Conservation (phyloP, 2,797 vertebrate genomes). For the Picus viridis region DNA sequence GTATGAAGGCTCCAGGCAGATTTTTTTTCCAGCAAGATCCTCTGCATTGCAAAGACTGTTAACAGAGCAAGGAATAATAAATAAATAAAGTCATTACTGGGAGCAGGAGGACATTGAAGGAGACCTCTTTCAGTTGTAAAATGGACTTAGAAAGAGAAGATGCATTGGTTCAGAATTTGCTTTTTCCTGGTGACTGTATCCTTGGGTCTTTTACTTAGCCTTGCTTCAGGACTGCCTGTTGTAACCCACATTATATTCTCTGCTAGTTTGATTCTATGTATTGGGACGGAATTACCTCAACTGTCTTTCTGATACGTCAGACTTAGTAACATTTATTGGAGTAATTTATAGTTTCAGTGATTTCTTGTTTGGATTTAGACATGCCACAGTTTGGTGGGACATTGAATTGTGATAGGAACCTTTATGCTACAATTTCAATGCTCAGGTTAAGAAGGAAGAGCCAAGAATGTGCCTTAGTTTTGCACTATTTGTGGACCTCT, state of each 20-base stretch:
- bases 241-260: background rate
- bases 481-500: background rate
- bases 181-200: background rate
- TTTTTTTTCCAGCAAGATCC: conserved; percentile 45
- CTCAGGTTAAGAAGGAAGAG: background rate
- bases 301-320: background rate
- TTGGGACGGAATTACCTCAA: background rate
- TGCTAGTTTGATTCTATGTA: background rate
- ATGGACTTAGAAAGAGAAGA: background rate
- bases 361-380: background rate
- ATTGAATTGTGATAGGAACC: background rate
- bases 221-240: background rate
- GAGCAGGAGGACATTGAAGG: background rate
- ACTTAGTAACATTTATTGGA: background rate
- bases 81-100: background rate
- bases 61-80: background rate
- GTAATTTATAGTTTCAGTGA: background rate
- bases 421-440: background rate
- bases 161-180: background rate
- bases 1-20: conserved; percentile 1
- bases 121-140: background rate
- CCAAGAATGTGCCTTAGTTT: background rate
- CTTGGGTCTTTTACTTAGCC: background rate
- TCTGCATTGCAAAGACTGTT: conserved; percentile 45
- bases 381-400: background rate